Evolutionary conservation across 1,140 invertebrate genomes (phyloP), one percentile per base, ranked within the genome.

Genomic region (Chrysopa pallens): DNA sequence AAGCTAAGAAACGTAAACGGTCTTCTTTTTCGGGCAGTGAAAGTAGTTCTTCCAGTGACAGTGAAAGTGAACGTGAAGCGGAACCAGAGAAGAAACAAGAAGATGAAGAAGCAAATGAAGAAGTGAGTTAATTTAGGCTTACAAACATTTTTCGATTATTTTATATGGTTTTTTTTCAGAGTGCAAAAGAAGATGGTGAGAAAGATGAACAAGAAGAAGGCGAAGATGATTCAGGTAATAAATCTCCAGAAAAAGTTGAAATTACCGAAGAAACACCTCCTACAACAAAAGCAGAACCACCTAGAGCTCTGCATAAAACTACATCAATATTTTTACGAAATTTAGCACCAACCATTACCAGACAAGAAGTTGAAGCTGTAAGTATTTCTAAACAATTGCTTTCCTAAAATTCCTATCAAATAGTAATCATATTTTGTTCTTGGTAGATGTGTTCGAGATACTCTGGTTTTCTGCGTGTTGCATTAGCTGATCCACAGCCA

Each of bases 281-380:
- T 41, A 51, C 54, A 5, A 60, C 66, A 38, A 73, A 73, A 51
- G 69, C 71, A 29, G 77, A 82, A 56, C 70, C 73, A 5, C 70
- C 72, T 0, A 68, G 77, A 43, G 76, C 76, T 15, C 61, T 85
- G 14, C 94, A 98, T 58, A 89, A 90, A 60, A 98, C 95, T 4
- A 86, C 85, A 13, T 97, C 93, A 1, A 96, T 99, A 46, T 98
- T 98, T 55, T 69, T 99, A 11, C 70, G 94, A 27, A 97, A 97
- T 63, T 69, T 99, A 28, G 86, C 93, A 0, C 90, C 94, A 0
- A 84, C 83, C 3, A 95, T 98, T 40, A 97, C 90, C 0, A 93
- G 94, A 58, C 81, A 86, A 39, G 95, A 99, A 73, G 84, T 98
- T 6, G 93, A 97, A 73, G 80, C 83, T n/a, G 81, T 90, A 64